Conservation (phyloP, 1,140 invertebrate species). For the Rhagoletis pomonella region DNA sequence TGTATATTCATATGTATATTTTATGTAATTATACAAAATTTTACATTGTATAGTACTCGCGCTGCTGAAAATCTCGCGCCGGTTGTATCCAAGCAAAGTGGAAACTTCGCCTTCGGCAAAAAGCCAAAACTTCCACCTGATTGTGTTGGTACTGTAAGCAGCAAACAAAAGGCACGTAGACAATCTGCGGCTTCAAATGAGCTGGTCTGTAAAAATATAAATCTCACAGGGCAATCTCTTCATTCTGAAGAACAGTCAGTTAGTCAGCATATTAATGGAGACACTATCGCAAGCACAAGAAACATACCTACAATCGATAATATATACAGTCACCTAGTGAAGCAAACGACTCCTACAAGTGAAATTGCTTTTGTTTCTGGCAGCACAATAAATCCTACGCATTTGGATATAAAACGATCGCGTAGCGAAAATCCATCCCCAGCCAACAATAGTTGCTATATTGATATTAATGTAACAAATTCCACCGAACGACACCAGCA, state of each 20-base stretch:
- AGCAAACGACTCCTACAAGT: not conserved
- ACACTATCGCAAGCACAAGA: not conserved
- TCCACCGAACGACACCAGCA: not conserved
- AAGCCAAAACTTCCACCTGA: slow-evolving; percentile 49
- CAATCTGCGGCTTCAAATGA: not conserved
- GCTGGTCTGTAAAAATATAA: not conserved
- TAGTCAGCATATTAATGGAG: not conserved
- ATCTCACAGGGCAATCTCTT: not conserved
- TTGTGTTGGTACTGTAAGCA: not conserved
- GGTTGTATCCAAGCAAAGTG: slow-evolving; percentile 70
- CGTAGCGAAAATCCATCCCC: slow-evolving; percentile 21
- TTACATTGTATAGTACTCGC: slow-evolving; percentile 49
- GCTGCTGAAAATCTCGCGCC: slow-evolving; percentile 65
- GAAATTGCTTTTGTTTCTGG: not conserved
- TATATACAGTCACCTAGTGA: slow-evolving; percentile 50
- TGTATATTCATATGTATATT: not conserved
- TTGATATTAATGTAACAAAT: not conserved
- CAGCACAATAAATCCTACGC: not conserved
- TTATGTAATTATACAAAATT: not conserved
- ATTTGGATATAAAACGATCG: slow-evolving; percentile 18
- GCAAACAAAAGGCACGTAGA: not conserved
- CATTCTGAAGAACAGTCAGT: not conserved
- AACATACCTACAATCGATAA: slow-evolving; percentile 55
- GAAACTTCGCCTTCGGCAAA: slow-evolving; percentile 58
- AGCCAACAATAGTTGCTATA: not conserved